Percentiles rank a stretch among this genome's conserved stretches.
These are phyloP conservation scores for Eupithecia exiguata DNA, from an alignment of 2,888 invertebrate species.

Conservation along the genomic window DNA sequence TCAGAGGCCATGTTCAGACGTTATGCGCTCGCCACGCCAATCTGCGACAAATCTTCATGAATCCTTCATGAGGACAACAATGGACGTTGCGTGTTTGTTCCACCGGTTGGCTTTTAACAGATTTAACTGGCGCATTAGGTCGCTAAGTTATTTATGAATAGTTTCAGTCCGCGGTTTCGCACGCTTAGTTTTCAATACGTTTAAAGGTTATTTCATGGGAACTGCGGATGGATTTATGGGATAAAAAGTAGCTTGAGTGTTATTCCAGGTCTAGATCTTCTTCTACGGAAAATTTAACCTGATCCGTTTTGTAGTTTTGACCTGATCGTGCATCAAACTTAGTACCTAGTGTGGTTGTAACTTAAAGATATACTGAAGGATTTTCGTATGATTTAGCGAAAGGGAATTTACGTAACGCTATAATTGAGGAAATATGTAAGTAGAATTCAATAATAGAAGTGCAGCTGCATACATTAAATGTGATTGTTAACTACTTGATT, in stretches of 20 bases:
- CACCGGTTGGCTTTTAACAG: constrained; percentile 15
- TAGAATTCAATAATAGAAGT: not conserved
- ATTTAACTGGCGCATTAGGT: constrained; percentile 33
- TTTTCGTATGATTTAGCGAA: not conserved
- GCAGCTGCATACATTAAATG: not conserved
- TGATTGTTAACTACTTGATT: no score
- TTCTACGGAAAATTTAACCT: not conserved
- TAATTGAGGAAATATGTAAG: not conserved
- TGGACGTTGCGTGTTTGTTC: constrained; percentile 36
- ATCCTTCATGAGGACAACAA: constrained; percentile 28
- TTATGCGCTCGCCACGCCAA: constrained; percentile 24
- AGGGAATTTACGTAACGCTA: not conserved
- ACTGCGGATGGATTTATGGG: not conserved
- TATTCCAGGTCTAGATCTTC: not conserved
- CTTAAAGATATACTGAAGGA: not conserved
- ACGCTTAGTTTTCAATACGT: not conserved
- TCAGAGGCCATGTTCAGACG: not conserved
- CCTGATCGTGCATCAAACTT: not conserved
- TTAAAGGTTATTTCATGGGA: not conserved
- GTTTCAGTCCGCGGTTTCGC: not conserved
- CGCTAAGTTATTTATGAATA: constrained; percentile 20
- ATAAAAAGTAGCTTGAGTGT: not conserved
- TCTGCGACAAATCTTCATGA: constrained; percentile 26
- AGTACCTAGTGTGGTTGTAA: not conserved
- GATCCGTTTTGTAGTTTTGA: not conserved